Percentiles rank a stretch among this genome's conserved stretches.
Evolutionary conservation across 2,113 vertebrate species (phyloP).

Genomic region (Delphinapterus leucas): DNA sequence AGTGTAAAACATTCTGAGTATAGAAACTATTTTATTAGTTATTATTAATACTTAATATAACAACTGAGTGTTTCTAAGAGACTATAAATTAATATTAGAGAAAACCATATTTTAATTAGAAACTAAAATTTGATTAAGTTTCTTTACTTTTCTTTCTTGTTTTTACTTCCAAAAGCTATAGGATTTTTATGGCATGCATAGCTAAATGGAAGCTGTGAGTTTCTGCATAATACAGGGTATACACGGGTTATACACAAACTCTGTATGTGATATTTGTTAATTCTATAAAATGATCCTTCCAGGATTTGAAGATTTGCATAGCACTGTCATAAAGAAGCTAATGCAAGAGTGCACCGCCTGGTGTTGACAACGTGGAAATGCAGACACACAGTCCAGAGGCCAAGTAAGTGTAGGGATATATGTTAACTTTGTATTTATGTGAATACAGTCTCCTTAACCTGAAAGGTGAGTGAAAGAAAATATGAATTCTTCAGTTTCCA

Average conservation of each 20-base stretch:
- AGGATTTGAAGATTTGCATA: background rate
- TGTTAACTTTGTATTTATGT: background rate
- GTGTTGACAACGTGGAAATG: background rate
- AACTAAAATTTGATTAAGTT: background rate
- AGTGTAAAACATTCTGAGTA: background rate
- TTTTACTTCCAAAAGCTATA: background rate
- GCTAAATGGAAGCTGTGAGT: background rate
- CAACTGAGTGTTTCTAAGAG: background rate
- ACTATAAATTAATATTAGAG: background rate
- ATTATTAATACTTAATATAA: background rate
- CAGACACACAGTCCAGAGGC: background rate
- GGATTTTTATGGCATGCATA: background rate
- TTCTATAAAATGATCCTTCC: background rate
- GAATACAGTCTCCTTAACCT: background rate
- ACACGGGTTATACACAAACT: background rate
- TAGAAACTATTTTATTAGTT: background rate
- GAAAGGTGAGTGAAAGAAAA: background rate
- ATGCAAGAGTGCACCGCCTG: background rate
- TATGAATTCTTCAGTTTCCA: background rate
- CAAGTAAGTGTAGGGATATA: background rate
- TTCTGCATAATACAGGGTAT: background rate
- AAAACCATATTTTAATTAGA: background rate
- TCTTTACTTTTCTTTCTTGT: background rate
- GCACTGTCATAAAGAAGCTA: background rate
- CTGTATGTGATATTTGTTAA: background rate